Percentiles rank a stretch among this genome's conserved stretches.
Conservation (phyloP, 2,113 vertebrate genomes). For the Melanotaenia duboulayi region DNA sequence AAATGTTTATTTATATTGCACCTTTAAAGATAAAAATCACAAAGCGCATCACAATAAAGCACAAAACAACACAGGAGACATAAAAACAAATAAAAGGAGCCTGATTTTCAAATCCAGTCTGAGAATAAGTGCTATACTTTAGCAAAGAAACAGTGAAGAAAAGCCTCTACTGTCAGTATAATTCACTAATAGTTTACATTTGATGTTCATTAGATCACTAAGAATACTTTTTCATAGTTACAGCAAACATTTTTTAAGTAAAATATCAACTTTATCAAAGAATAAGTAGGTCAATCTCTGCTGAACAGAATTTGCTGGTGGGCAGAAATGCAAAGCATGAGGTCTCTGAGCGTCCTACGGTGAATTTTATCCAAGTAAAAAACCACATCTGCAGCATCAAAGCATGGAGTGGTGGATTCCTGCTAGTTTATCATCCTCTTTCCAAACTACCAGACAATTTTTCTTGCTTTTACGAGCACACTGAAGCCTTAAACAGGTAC, state of each 20-base stretch:
- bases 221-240: constrained; percentile 6
- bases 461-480: constrained; percentile 16
- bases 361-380: constrained; percentile 45
- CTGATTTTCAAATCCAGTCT: constrained; percentile 19
- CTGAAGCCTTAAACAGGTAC: constrained; percentile 42
- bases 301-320: constrained; percentile 38
- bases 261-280: constrained; percentile 14
- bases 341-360: constrained; percentile 40
- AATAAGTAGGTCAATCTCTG: constrained; percentile 29
- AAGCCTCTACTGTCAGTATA: constrained; percentile 1
- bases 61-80: too few species aligned
- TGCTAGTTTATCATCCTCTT: constrained; percentile 56
- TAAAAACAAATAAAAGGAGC: too few species aligned
- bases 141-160: constrained; percentile 19
- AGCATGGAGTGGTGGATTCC: constrained; percentile 48
- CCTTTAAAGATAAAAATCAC: too few species aligned
- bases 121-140: constrained; percentile 41
- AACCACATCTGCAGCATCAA: constrained; percentile 68
- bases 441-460: constrained; percentile 23
- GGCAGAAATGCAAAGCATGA: constrained; percentile 32
- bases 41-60: too few species aligned
- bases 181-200: constrained; percentile 10
- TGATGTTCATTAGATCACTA: constrained; percentile 6
- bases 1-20: too few species aligned
- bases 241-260: constrained; percentile 13